Base-by-base conservation (phyloP, 2,888 invertebrate genomes). In the Beris chalybata region DNA sequence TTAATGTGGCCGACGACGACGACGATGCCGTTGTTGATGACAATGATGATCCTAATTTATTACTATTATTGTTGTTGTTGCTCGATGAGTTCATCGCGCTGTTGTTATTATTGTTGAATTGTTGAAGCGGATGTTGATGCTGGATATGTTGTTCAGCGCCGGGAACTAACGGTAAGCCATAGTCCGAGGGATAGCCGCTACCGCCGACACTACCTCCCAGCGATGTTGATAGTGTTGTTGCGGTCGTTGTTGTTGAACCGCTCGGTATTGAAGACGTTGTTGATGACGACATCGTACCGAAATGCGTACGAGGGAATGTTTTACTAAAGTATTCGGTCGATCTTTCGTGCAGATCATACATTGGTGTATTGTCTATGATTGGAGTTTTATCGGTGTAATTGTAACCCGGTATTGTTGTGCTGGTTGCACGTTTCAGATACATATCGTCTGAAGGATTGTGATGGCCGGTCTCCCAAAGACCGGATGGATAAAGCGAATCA, bases 401-500 rank as follows among this genome's bases (percentile, higher is more conserved):
- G 76, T 84, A 87, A 55, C 84, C 83, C 22, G 85, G 83, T 70
- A 84, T 82, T 68, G 85, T 84, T 44, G 84, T 82, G 73, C 85
- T 84, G 53, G 84, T 84, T 29, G 85, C 83, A 54, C 87, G 84
- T 58, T 87, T 85, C 70, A 87, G 77, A 75, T 84, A 85, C 65
- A 79, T 70, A 70, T 80, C 79, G 67, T 80, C 80, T 9, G 64
- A 58, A n/a, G 59, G 45, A 13, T 52, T 58, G 47, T 57, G 57
- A n/a, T 67, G 61, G 32, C 48, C 81, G 72, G 86, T 84, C 72
- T 91, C 91, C 92, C 92, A 92, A 56, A 92, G 80, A 11, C 91
- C 90, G 13, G 90, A 89, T 12, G 92, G 90, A 77, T 92, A 92
- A 6, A 92, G 81, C 2, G 89, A 89, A 74, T 90, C 90, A 69